Base-by-base conservation (phyloP, 2,113 vertebrate genomes). In the Irena cyanogastra region DNA sequence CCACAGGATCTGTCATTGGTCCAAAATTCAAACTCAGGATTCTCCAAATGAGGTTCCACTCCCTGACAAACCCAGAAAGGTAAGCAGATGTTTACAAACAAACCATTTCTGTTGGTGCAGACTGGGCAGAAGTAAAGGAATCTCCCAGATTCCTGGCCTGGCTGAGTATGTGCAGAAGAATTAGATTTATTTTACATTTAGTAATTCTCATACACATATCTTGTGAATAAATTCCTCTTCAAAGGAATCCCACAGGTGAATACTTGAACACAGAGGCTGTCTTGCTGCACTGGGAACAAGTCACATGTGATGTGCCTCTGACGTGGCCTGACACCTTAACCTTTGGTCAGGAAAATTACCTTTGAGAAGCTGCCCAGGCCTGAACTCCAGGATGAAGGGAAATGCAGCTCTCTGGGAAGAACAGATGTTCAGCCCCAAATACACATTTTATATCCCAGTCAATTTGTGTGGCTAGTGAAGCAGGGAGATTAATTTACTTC, bases 11-110 rank as follows among this genome's bases (percentile, higher is more conserved):
- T 37, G 61, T 99, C 61, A 95, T 99, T 14, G 99, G 99, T 12
- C 98, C 98, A 1, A 98, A 98, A n/a, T 98, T 99, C 97, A 99
- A 99, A 77, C 98, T 99, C 91, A 96, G 98, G 59, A 98, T 99
- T 53, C 96, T 99, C 53, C 96, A 97, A 5, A 97, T 99, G 65
- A 98, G 97, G 71, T 94, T 99, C 87, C 98, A 96, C 3, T 98
- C 99, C 1, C 97, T 99, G 65, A 97, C 97, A 8, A 91, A 93
- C 16, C 98, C 98, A 4, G 97, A 98, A 39, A 99, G 99, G 99
- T 99, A 77, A 97, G 97, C 28, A 35, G 39, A 28, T 45, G 9
- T 69, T 80, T 70, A 74, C 26, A 75, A 52, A 70, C 16, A 7
- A 60, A 77, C 8, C 13, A 31, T n/a, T 79, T 53, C 42, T 41